These are phyloP conservation scores for Pseudorasbora parva DNA, from an alignment of 2,113 vertebrate species.

Conservation along the genomic window DNA sequence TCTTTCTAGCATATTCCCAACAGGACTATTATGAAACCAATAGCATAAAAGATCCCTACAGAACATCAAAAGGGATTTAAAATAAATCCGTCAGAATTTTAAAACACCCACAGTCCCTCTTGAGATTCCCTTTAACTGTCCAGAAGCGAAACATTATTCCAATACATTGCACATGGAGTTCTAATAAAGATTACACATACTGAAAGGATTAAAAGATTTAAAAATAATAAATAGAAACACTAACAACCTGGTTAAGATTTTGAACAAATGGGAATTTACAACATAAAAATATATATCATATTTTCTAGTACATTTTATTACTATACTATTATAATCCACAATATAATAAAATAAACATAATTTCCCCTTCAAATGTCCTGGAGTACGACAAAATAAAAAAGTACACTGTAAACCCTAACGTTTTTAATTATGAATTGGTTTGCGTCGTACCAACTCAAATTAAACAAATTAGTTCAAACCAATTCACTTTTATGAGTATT, in stretches of 20 bases:
- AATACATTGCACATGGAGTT: not conserved
- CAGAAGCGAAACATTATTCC: not conserved
- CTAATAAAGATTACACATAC: not conserved
- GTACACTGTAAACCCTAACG: too few relatives aligned
- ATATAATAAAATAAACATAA: not conserved
- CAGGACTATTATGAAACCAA: not conserved
- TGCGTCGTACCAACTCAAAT: too few relatives aligned
- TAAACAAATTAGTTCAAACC: too few relatives aligned
- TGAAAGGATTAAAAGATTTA: not conserved
- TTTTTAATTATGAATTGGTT: too few relatives aligned
- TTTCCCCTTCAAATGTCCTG: not conserved
- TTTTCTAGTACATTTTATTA: not conserved
- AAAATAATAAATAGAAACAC: not conserved
- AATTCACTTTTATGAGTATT: too few relatives aligned
- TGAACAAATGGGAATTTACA: not conserved
- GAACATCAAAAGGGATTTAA: constrained; percentile 8
- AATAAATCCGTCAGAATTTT: not conserved
- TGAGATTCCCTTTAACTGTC: not conserved
- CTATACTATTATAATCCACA: not conserved
- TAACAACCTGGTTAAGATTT: not conserved
- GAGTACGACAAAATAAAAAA: not conserved
- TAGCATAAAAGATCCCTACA: not conserved
- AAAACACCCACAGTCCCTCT: constrained; percentile 2
- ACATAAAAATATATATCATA: not conserved
- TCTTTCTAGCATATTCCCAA: not conserved